Percentiles rank a stretch among this genome's conserved stretches.
phyloP scores from a whole-genome alignment of 2,797 vertebrate species.

The Telmatherina bonti region DNA sequence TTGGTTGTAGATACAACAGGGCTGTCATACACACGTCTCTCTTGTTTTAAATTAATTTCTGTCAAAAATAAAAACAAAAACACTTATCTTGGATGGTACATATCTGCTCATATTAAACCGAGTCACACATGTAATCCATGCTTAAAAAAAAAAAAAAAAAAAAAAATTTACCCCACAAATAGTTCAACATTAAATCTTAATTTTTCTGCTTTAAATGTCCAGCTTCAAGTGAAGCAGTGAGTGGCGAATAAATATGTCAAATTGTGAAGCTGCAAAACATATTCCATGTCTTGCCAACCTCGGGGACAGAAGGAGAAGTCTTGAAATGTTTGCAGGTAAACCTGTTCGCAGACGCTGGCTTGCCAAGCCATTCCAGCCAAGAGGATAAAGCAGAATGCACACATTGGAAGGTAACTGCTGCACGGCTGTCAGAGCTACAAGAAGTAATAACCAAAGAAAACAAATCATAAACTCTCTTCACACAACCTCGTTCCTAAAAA shows the following conservation, averaged over 20 bases:
- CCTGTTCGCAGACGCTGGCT: constrained; percentile 6
- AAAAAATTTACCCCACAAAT: neutral
- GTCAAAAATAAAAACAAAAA: too few relatives aligned
- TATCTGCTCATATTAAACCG: too few relatives aligned
- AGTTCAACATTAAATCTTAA: neutral
- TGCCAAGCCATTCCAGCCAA: constrained; percentile 12
- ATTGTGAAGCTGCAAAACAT: constrained; percentile 12
- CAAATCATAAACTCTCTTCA: neutral
- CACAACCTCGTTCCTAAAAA: neutral
- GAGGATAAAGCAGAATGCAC: constrained; percentile 15
- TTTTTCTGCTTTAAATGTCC: constrained; percentile 10
- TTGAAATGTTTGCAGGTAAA: constrained; percentile 41
- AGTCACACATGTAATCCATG: neutral
- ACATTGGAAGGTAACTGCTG: constrained; percentile 41
- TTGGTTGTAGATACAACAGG: too few relatives aligned
- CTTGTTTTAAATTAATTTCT: too few relatives aligned
- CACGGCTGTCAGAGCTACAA: constrained; percentile 35
- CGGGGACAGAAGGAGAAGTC: constrained; percentile 4
- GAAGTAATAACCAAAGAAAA: constrained; percentile 6
- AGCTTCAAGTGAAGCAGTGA: constrained; percentile 3
- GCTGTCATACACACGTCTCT: too few relatives aligned
- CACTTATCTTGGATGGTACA: too few relatives aligned
- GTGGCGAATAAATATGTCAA: constrained; percentile 8
- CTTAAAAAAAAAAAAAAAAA: too few relatives aligned
- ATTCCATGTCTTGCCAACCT: constrained; percentile 37